Evolutionary conservation across 2,888 invertebrate species (phyloP).

Genomic region (Drosophila falleni): DNA sequence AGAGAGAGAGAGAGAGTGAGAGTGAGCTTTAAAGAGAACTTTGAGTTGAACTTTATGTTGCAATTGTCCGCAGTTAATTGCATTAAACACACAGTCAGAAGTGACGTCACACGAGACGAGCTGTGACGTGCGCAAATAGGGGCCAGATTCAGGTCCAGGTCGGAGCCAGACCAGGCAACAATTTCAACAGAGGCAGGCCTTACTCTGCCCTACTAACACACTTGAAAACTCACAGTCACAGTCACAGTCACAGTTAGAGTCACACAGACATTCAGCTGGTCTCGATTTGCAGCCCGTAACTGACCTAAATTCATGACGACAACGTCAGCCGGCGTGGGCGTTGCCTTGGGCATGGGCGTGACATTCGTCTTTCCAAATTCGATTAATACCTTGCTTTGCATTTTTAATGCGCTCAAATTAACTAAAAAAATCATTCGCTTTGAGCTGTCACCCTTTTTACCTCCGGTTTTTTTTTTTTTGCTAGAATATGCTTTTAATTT

Average conservation of each 20-base stretch:
- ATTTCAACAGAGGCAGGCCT: conserved; percentile 8
- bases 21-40: conserved; percentile 50
- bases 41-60: conserved; percentile 23
- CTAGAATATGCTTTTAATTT: conserved; percentile 43
- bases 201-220: conserved; percentile 73
- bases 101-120: conserved; percentile 69
- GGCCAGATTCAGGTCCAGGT: conserved; percentile 54
- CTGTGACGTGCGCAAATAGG: conserved; percentile 64
- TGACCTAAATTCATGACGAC: conserved; percentile 73
- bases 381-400: conserved; percentile 20
- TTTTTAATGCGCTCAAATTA: conserved; percentile 42
- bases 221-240: conserved; percentile 45
- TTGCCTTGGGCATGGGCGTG: background rate
- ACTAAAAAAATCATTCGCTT: conserved; percentile 23
- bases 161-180: conserved; percentile 27
- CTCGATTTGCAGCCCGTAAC: conserved; percentile 41
- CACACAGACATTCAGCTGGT: conserved; percentile 39
- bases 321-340: conserved; percentile 14
- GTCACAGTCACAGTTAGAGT: background rate
- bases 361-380: conserved; percentile 27
- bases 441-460: conserved; percentile 10
- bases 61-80: conserved; percentile 56
- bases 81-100: conserved; percentile 44
- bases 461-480: conserved; percentile 7
- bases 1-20: conserved; percentile 4